phyloP scores from a whole-genome alignment of 2,888 invertebrate genomes.

The Stictocephala bisonia region DNA sequence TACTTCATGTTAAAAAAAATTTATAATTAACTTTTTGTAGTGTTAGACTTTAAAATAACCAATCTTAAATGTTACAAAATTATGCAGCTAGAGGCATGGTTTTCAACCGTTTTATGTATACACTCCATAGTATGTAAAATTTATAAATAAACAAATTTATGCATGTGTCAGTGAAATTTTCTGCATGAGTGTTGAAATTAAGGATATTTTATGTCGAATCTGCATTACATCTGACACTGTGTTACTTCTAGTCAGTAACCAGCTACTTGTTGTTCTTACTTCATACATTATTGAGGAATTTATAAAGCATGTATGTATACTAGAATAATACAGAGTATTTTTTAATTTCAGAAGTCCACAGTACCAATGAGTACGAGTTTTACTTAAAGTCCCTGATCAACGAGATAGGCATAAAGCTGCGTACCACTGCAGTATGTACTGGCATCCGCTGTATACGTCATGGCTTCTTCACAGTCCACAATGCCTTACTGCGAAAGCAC shows the following conservation, averaged over 20 bases:
- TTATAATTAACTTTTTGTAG: too few species aligned
- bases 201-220: background rate
- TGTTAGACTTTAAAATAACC: too few species aligned
- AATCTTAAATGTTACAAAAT: too few species aligned
- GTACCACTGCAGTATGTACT: slow-evolving; percentile 83
- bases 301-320: too few species aligned
- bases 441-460: slow-evolving; percentile 84
- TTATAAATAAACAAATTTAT: too few species aligned
- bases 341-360: slow-evolving; percentile 78
- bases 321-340: too few species aligned
- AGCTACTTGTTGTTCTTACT: background rate
- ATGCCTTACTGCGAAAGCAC: slow-evolving; percentile 84
- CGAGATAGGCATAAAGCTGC: slow-evolving; percentile 83
- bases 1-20: too few species aligned
- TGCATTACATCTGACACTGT: too few species aligned
- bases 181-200: slow-evolving; percentile 20
- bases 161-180: too few species aligned
- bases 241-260: background rate
- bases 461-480: slow-evolving; percentile 81
- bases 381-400: slow-evolving; percentile 84
- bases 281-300: slow-evolving; percentile 40
- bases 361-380: slow-evolving; percentile 84
- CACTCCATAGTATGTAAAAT: too few species aligned
- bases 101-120: too few species aligned
- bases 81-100: too few species aligned